phyloP scores from a whole-genome alignment of 2,113 vertebrate species.

The Ursus arctos region DNA sequence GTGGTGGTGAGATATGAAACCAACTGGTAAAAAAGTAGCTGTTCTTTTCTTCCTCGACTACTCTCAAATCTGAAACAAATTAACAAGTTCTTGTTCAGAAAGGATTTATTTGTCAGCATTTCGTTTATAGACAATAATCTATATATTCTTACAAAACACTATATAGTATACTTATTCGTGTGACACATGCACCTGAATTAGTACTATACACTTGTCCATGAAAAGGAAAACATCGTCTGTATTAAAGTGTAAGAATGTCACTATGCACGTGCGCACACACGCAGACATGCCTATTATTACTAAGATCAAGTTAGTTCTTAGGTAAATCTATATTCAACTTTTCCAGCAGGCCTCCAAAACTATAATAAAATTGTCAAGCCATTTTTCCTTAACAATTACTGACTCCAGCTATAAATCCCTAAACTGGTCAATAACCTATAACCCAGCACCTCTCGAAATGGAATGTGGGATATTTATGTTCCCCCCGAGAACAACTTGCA shows the following conservation, averaged over 20 bases:
- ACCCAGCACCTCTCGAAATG: constrained; percentile 77
- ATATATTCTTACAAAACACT: neutral
- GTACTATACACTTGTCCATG: neutral
- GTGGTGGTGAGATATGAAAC: neutral
- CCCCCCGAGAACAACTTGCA: constrained; percentile 26
- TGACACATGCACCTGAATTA: neutral
- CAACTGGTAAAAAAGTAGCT: neutral
- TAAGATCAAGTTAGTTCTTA: constrained; percentile 32
- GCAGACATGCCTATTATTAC: neutral
- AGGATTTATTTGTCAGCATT: neutral
- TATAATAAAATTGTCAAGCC: constrained; percentile 80
- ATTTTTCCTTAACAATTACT: constrained; percentile 80
- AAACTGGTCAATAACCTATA: constrained; percentile 85
- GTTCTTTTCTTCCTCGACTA: neutral
- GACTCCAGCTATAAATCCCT: constrained; percentile 80
- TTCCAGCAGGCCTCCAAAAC: constrained; percentile 58
- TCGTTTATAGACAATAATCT: neutral
- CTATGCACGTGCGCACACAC: neutral
- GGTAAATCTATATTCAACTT: constrained; percentile 65
- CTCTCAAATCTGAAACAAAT: neutral
- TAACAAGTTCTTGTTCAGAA: neutral
- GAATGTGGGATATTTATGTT: constrained; percentile 81
- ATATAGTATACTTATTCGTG: neutral
- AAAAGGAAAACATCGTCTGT: neutral
- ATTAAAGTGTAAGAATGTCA: neutral